Percentiles rank a stretch among this genome's conserved stretches.
Conservation (phyloP, 2,888 invertebrate genomes). For the Platypus cylindrus region DNA sequence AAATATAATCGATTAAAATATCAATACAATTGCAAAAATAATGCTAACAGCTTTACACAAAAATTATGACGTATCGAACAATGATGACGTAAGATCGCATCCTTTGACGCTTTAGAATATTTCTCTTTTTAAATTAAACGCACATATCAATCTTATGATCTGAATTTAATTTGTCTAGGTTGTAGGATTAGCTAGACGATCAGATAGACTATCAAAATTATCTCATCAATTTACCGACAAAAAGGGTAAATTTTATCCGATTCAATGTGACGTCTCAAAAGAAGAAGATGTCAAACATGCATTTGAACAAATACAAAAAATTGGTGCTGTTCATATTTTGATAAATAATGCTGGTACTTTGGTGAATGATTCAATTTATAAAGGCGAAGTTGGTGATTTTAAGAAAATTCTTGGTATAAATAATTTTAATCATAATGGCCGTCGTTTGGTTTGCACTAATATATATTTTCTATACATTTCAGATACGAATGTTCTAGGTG, state of each 20-base stretch:
- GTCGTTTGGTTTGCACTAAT: too few species aligned
- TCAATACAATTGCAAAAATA: too few species aligned
- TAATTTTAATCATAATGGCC: too few species aligned
- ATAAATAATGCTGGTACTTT: constrained; percentile 33
- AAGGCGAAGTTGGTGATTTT: constrained; percentile 20
- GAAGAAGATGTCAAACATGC: constrained; percentile 26
- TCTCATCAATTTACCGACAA: constrained; percentile 14
- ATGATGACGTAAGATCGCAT: too few species aligned
- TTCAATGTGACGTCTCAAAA: constrained; percentile 29
- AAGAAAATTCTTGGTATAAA: constrained; percentile 19
- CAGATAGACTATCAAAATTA: constrained; percentile 17
- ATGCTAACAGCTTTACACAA: too few species aligned
- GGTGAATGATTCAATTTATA: constrained; percentile 17
- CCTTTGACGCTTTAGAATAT: too few species aligned
- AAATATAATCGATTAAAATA: too few species aligned
- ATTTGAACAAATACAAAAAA: constrained; percentile 28
- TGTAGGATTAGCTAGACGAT: constrained; percentile 21
- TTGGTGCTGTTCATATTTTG: constrained; percentile 30
- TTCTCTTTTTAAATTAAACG: too few species aligned
- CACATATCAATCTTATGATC: too few species aligned
- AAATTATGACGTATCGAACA: too few species aligned
- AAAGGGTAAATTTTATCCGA: constrained; percentile 26
- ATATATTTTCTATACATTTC: constrained; percentile 4
- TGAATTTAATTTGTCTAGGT: constrained; percentile 15
- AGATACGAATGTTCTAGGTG: constrained; percentile 18